These are phyloP conservation scores for Gonocerus acuteangulatus DNA, from an alignment of 2,888 invertebrate species.

Conservation along the genomic window DNA sequence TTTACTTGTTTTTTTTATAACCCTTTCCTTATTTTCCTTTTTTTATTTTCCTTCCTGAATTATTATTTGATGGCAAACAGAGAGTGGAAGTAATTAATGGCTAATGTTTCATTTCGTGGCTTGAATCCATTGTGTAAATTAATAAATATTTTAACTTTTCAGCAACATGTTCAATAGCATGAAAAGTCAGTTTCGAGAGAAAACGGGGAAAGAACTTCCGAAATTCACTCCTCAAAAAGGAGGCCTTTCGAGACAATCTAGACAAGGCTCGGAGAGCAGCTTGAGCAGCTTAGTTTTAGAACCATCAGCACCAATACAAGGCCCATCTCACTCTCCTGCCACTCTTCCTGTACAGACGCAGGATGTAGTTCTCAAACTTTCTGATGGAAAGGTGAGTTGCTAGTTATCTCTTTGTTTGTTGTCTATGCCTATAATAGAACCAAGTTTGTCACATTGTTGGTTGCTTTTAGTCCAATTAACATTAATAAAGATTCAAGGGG, in stretches of 20 bases:
- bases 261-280: conserved; percentile 47
- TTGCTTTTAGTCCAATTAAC: too few species aligned
- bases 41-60: too few species aligned
- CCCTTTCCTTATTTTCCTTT: too few species aligned
- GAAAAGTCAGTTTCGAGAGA: conserved; percentile 83
- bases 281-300: conserved; percentile 45
- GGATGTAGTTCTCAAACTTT: conserved; percentile 40
- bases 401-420: neutral
- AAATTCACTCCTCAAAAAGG: conserved; percentile 50
- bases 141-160: neutral
- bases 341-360: conserved; percentile 21
- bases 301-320: conserved; percentile 36
- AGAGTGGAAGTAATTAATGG: too few species aligned
- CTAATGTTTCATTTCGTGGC: too few species aligned
- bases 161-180: conserved; percentile 72
- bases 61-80: too few species aligned
- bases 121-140: too few species aligned
- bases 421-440: too few species aligned
- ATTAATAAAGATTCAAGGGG: too few species aligned
- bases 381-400: conserved; percentile 42
- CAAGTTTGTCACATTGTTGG: too few species aligned
- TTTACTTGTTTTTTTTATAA: too few species aligned
- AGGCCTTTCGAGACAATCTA: conserved; percentile 46
- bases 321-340: conserved; percentile 19
- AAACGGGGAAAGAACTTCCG: conserved; percentile 72